A percentile compares a stretch with the other conserved stretches of the same genome.
Conservation (phyloP, 2,888 invertebrate genomes). For the Dorcus hopei region DNA sequence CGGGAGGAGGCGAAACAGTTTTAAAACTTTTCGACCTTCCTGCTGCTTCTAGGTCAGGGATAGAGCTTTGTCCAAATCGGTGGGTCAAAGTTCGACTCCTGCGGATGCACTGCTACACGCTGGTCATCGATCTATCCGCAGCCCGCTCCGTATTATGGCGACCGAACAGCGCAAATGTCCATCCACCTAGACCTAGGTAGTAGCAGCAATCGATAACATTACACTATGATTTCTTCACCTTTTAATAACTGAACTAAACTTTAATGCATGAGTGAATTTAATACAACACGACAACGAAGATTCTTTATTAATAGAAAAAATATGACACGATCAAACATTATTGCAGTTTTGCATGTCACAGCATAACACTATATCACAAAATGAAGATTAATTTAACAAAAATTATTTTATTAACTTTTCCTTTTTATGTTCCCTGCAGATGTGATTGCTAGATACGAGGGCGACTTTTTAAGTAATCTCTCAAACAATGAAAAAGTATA, state of each 20-base stretch:
- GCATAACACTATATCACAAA: too few relatives aligned
- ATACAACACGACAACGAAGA: too few relatives aligned
- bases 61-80: not conserved
- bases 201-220: not conserved
- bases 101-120: conserved; percentile 26
- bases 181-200: not conserved
- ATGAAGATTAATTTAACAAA: too few relatives aligned
- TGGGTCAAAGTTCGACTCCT: conserved; percentile 29
- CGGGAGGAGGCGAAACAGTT: not conserved
- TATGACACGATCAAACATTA: too few relatives aligned
- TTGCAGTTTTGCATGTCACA: too few relatives aligned
- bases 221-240: not conserved
- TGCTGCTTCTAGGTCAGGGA: not conserved
- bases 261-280: not conserved
- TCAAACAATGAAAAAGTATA: too few relatives aligned
- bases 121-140: conserved; percentile 25
- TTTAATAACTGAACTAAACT: not conserved
- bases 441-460: too few relatives aligned
- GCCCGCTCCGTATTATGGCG: conserved; percentile 25
- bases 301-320: too few relatives aligned
- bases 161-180: conserved; percentile 15
- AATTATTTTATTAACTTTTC: too few relatives aligned
- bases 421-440: too few relatives aligned
- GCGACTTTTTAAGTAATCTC: too few relatives aligned
- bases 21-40: not conserved